phyloP scores from a whole-genome alignment of 2,113 vertebrate genomes.

The Lycaon pictus region DNA sequence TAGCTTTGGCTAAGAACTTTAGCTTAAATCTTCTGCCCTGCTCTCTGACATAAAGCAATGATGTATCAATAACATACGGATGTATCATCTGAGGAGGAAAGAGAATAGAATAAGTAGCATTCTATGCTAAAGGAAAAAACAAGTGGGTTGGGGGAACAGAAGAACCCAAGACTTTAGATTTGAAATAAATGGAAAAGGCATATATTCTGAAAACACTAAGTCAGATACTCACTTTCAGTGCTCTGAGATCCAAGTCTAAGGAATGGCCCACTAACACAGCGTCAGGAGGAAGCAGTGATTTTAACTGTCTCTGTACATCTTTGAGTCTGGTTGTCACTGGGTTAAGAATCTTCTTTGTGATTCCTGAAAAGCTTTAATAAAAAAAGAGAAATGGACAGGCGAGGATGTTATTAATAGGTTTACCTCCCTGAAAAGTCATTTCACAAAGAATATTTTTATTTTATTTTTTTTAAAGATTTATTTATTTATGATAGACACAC shows the following conservation, averaged over 20 bases:
- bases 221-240: slow-evolving; percentile 90
- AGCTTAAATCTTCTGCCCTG: slow-evolving; percentile 92
- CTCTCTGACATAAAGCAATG: slow-evolving; percentile 91
- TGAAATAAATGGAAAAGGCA: neutral
- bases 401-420: slow-evolving; percentile 22
- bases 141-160: neutral
- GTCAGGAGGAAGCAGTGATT: slow-evolving; percentile 89
- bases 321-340: slow-evolving; percentile 90
- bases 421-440: slow-evolving; percentile 43
- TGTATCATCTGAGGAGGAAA: slow-evolving; percentile 91
- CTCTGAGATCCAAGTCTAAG: slow-evolving; percentile 90
- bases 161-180: neutral
- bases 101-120: slow-evolving; percentile 60
- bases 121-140: slow-evolving; percentile 29
- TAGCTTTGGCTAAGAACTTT: slow-evolving; percentile 91
- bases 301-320: slow-evolving; percentile 90
- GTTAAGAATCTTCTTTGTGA: slow-evolving; percentile 90
- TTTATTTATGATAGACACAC: too few species aligned
- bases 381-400: slow-evolving; percentile 46
- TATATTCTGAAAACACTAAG: neutral
- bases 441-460: neutral
- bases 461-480: too few species aligned
- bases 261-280: slow-evolving; percentile 96
- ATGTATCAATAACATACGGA: slow-evolving; percentile 94
- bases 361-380: slow-evolving; percentile 92